Conservation (phyloP, 1,140 invertebrate genomes). For the Agraylea sexmaculata region DNA sequence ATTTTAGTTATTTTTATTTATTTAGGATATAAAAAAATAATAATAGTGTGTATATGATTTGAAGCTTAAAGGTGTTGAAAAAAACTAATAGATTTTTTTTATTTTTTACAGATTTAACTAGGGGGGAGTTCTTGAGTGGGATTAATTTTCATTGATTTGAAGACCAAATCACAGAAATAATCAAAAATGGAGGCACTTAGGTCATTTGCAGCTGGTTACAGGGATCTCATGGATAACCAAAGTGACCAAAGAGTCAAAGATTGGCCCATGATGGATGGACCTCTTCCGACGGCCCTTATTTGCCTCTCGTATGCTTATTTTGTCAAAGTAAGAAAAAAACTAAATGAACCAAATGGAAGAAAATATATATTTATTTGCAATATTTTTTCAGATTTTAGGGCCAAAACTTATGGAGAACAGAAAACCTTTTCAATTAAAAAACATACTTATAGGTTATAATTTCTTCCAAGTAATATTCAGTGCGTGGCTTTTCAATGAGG, state of each 20-base stretch:
- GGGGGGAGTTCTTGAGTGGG: no score
- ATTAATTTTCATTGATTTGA: no score
- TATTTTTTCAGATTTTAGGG: constrained; percentile 51
- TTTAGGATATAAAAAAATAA: no score
- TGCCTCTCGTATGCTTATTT: constrained; percentile 66
- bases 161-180: no score
- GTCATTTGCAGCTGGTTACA: constrained; percentile 33
- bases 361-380: constrained; percentile 10
- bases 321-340: constrained; percentile 54
- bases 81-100: no score
- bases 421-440: constrained; percentile 72
- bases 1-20: no score
- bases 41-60: no score
- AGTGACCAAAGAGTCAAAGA: constrained; percentile 68
- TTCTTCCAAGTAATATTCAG: constrained; percentile 76
- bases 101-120: no score
- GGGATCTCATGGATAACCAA: constrained; percentile 62
- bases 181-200: constrained; percentile 24
- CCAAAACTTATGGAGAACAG: constrained; percentile 82
- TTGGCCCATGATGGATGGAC: constrained; percentile 75
- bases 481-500: constrained; percentile 72
- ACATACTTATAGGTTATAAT: constrained; percentile 76
- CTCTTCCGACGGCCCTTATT: constrained; percentile 65
- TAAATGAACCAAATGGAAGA: background rate
- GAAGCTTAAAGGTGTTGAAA: no score